Base-by-base conservation (phyloP, 2,888 invertebrate genomes). In the Cheilosia impressa region DNA sequence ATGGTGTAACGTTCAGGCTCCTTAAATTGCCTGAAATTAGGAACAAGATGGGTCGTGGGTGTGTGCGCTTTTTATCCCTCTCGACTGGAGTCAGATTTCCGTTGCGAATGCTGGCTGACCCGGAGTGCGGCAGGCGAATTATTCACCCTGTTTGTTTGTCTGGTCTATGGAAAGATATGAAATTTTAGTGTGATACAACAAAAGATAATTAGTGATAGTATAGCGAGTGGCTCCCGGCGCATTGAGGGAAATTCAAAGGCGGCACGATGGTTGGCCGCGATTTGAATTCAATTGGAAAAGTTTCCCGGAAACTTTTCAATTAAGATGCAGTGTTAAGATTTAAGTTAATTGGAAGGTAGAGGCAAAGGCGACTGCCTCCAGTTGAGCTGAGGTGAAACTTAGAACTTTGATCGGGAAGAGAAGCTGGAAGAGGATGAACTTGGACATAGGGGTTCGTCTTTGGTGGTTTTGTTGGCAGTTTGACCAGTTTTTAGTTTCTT, bases 231-330 rank as follows among this genome's bases (percentile, higher is more conserved):
- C 22, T 24, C 13, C 15, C 4, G 24, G 15, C 22, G 15, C 13
- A 22, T 13, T 52, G 22, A 27, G 27, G 5, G 52, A 47, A 19
- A 47, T 19, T 47, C 47, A 47, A 52, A 27, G 4, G 38, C 9
- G 9, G 15, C 9, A 17, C 31, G 27, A 57, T 75, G 77, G 58
- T 65, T 71, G 69, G 47, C 45, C 53, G 41, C 71, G 71, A 72
- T 77, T 81, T 82, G 65, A 82, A 77, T 82, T 77, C 77, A 82
- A 82, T 82, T 45, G 58, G n/a, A 41, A 77, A 82, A 82, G 47
- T 77, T 82, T 22, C 6, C 19, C 9, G 1, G 34, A 65, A 82
- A 82, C 58, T 77, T 77, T 77, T 66, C 53, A 58, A 65, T 82
- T 65, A 82, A 71, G 71, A 82, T 71, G 82, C 82, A 60, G 77